A percentile compares a stretch with the other conserved stretches of the same genome.
Evolutionary conservation across 1,140 invertebrate genomes (phyloP).

Genomic region (Bombus sylvicola): DNA sequence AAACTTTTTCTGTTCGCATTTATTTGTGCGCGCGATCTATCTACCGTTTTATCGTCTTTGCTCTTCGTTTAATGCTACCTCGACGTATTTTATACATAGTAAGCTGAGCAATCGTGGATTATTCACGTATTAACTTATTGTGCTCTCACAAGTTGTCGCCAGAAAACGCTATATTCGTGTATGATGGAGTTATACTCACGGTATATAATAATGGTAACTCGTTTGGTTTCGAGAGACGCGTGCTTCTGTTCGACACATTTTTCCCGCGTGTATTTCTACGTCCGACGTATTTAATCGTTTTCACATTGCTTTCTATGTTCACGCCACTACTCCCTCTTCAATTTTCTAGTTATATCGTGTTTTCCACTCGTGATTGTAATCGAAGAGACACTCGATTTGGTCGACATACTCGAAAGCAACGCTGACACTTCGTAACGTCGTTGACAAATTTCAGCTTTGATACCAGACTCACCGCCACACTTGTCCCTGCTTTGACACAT

Average conservation of each 20-base stretch:
- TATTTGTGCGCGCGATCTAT: slow-evolving; percentile 52
- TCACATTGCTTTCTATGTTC: slow-evolving; percentile 41
- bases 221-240: not conserved
- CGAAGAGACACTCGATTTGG: not conserved
- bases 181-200: not conserved
- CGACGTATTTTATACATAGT: slow-evolving; percentile 19
- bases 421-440: slow-evolving; percentile 7
- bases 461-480: not conserved
- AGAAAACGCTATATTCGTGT: not conserved
- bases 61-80: slow-evolving; percentile 57
- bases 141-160: slow-evolving; percentile 39
- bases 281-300: not conserved
- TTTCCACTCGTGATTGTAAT: not conserved
- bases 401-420: not conserved
- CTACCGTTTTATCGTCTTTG: slow-evolving; percentile 45
- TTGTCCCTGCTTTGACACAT: slow-evolving; percentile 13
- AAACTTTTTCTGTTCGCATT: slow-evolving; percentile 45
- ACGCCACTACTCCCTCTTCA: not conserved
- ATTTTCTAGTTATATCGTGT: not conserved
- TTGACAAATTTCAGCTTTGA: slow-evolving; percentile 8
- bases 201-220: not conserved
- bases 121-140: slow-evolving; percentile 44
- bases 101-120: slow-evolving; percentile 33
- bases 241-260: not conserved
- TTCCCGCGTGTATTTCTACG: not conserved